phyloP scores from a whole-genome alignment of 2,797 vertebrate species.

The Manis crassicaudata region DNA sequence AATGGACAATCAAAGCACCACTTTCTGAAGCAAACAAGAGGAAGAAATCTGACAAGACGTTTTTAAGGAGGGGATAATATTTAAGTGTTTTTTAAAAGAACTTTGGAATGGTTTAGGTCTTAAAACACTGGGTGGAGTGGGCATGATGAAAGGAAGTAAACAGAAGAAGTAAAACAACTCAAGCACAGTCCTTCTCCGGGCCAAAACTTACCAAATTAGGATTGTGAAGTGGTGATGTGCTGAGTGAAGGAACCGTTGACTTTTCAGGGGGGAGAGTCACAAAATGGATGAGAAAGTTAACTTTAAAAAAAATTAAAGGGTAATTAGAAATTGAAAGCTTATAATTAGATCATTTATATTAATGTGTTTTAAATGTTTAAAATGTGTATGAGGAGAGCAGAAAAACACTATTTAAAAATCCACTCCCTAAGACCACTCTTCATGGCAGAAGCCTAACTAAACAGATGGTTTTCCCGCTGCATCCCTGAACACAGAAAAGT shows the following conservation, averaged over 20 bases:
- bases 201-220: constrained; percentile 70
- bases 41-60: constrained; percentile 88
- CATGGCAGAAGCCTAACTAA: constrained; percentile 51
- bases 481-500: constrained; percentile 58
- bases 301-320: constrained; percentile 57
- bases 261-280: constrained; percentile 46
- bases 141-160: constrained; percentile 56
- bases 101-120: constrained; percentile 81
- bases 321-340: constrained; percentile 67
- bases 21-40: constrained; percentile 90
- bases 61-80: constrained; percentile 79
- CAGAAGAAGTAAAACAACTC: constrained; percentile 51
- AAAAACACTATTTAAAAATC: constrained; percentile 26
- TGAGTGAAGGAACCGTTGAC: background rate
- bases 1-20: constrained; percentile 95
- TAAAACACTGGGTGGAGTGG: constrained; percentile 55
- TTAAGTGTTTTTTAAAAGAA: constrained; percentile 85
- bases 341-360: background rate
- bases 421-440: constrained; percentile 18
- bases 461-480: constrained; percentile 74
- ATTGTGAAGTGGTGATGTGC: constrained; percentile 39
- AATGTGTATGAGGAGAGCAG: background rate
- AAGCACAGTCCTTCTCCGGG: constrained; percentile 58
- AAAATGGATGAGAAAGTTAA: constrained; percentile 70
- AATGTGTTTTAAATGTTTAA: constrained; percentile 34